Conservation (phyloP, 2,888 invertebrate species). For the Andrena marginata region DNA sequence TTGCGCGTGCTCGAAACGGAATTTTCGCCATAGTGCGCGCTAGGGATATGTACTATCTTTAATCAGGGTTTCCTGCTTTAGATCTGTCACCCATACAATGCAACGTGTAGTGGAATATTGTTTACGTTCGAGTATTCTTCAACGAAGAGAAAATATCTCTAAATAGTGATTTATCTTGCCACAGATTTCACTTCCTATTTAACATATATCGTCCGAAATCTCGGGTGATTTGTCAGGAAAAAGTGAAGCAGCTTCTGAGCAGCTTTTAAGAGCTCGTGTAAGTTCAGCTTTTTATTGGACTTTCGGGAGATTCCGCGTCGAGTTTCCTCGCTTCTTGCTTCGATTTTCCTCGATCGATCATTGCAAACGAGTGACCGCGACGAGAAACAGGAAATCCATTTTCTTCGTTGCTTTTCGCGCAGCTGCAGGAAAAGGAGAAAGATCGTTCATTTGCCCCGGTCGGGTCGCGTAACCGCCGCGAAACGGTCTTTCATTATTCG, state of each 20-base stretch:
- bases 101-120: no score
- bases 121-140: not conserved
- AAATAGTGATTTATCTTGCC: no score
- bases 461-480: constrained; percentile 2
- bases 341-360: constrained; percentile 11
- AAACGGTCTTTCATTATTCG: constrained; percentile 27
- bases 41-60: not conserved
- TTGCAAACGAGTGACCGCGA: not conserved
- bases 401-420: not conserved
- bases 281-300: not conserved
- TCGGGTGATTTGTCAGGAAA: no score
- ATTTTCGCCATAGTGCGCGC: not conserved
- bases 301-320: not conserved
- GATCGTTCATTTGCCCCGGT: constrained; percentile 24
- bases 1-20: not conserved
- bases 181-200: no score
- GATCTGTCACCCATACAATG: not conserved
- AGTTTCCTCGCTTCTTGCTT: not conserved
- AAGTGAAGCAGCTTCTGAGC: no score
- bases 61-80: not conserved
- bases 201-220: no score
- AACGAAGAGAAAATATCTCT: no score
- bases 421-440: not conserved
- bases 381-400: constrained; percentile 3
- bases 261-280: no score